phyloP scores from a whole-genome alignment of 2,888 invertebrate genomes.

The Heteromyza rotundicornis region DNA sequence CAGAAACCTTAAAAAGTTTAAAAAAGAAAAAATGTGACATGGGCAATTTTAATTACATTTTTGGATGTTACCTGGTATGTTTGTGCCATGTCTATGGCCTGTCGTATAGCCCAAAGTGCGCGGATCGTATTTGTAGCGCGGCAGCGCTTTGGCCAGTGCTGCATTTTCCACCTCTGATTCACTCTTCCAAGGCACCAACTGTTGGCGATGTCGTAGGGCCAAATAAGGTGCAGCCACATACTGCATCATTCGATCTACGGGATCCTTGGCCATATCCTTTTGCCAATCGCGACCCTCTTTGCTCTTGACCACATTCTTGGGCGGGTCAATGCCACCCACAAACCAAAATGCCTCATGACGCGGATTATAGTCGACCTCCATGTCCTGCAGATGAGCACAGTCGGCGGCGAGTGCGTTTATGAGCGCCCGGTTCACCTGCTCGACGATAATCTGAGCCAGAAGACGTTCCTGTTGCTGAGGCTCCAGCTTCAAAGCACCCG shows the following conservation, averaged over 20 bases:
- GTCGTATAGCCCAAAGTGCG: constrained; percentile 67
- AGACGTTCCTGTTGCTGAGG: constrained; percentile 41
- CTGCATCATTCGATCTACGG: constrained; percentile 72
- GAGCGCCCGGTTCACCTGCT: constrained; percentile 75
- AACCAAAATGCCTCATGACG: constrained; percentile 87
- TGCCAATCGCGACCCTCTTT: constrained; percentile 61
- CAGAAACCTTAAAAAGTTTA: constrained; percentile 77
- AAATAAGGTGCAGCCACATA: constrained; percentile 73
- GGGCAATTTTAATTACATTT: background rate
- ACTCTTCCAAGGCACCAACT: constrained; percentile 71
- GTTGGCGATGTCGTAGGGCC: constrained; percentile 72
- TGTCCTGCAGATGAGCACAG: constrained; percentile 67
- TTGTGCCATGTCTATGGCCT: constrained; percentile 71
- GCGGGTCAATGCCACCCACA: constrained; percentile 74
- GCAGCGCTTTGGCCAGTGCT: constrained; percentile 62
- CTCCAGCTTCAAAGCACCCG: constrained; percentile 27
- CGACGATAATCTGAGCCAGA: constrained; percentile 64
- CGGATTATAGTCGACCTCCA: constrained; percentile 77
- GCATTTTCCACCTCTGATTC: constrained; percentile 67
- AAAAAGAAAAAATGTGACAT: background rate
- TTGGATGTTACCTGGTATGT: constrained; percentile 71
- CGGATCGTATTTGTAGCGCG: constrained; percentile 69
- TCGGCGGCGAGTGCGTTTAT: constrained; percentile 68
- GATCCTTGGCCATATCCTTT: constrained; percentile 64
- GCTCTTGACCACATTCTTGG: constrained; percentile 61